Percentiles rank a stretch among this genome's conserved stretches.
Conservation (phyloP, 2,888 invertebrate species). For the Sepiola atlantica region DNA sequence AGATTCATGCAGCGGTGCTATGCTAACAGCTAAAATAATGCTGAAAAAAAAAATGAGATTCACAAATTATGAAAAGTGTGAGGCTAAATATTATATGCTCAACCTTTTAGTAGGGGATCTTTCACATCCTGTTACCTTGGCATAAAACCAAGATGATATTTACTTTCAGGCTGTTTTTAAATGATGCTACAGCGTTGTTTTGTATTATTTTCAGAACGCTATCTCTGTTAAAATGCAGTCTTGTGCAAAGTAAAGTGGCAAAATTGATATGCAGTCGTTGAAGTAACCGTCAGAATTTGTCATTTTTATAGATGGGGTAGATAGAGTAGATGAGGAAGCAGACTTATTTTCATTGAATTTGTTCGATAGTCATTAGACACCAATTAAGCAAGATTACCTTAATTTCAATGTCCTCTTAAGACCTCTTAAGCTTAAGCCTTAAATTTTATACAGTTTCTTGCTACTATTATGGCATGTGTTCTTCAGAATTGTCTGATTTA, state of each 20-base stretch:
- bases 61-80: background rate
- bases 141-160: background rate
- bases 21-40: background rate
- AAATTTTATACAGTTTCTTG: too few species aligned
- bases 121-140: background rate
- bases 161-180: background rate
- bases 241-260: background rate
- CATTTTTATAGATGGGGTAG: background rate
- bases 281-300: background rate
- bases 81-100: background rate
- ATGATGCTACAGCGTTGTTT: background rate
- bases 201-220: background rate
- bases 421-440: too few species aligned
- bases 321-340: too few species aligned
- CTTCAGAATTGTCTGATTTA: too few species aligned
- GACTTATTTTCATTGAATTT: too few species aligned
- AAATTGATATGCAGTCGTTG: background rate
- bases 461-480: too few species aligned
- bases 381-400: too few species aligned
- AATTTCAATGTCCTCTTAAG: too few species aligned
- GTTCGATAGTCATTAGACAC: too few species aligned
- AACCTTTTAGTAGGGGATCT: background rate
- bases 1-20: background rate
- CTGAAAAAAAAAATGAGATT: background rate
- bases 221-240: background rate